Base-by-base conservation (phyloP, 2,797 vertebrate species). In the Acanthopagrus latus region DNA sequence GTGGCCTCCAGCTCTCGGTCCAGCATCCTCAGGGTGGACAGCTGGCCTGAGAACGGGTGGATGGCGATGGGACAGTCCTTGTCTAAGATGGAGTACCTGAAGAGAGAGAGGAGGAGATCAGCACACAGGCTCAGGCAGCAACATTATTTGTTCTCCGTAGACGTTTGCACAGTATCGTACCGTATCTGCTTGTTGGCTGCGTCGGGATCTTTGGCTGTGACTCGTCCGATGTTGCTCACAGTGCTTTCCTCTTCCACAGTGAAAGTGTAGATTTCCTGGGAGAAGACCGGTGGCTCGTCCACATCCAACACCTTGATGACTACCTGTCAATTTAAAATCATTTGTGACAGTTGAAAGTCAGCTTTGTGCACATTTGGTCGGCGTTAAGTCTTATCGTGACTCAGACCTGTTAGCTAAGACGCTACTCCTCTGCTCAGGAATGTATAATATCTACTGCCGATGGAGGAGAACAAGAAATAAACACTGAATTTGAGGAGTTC, bases 231-330 rank as follows among this genome's bases (percentile, higher is more conserved):
- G 64, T 91, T 92, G 69, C n/a, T 91, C 20, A 86, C 78, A 12
- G 38, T 51, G 0, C 25, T 51, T 4, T 97, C 97, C 66, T 99
- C 98, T 7, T 1, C 3, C n/a, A 97, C 93, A 1, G 33, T 92
- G 75, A 98, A 98, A 13, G 78, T 92, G 71, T 99, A 99, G 0
- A 80, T 90, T 2, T 64, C 17, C 13, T 89, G 60, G 6, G 72
- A 81, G 92, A 99, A 99, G 55, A 94, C 85, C 0, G 98, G 98
- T 0, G 97, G 96, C 89, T 99, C 98, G 0, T 99, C 97, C 1
- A 99, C 96, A 0, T 99, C 98, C 0, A 88, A 59, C 60, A 99
- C 95, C 0, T 82, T 91, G 57, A 99, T 93, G 64, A 68, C 83
- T 29, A 99, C 92, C 0, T 91, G 84, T 50, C 7, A n/a, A 27